Conservation (phyloP, 92 coral and sea anemone genomes). For the Blastomussa wellsi region DNA sequence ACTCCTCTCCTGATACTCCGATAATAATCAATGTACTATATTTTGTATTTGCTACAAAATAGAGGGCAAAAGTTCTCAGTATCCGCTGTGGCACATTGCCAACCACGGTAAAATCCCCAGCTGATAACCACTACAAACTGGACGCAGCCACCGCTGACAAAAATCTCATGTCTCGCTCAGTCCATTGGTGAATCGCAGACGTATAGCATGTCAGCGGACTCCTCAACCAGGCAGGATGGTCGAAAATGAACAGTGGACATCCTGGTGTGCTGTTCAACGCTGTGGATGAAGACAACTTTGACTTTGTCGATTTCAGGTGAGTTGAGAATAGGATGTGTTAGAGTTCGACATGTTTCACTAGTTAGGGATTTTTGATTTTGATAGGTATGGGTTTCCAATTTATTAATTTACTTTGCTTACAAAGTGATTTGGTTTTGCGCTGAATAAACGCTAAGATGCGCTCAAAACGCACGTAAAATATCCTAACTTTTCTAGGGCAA, state of each 20-base stretch:
- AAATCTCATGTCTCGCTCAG: conserved; percentile 14
- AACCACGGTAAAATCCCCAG: conserved; percentile 4
- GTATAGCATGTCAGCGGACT: conserved; percentile 43
- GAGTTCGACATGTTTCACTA: too few relatives aligned
- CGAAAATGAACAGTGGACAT: conserved; percentile 52
- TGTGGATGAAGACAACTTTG: conserved; percentile 55
- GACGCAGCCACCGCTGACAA: background rate
- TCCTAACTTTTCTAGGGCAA: background rate
- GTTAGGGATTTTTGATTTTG: too few relatives aligned
- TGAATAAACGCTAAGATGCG: too few relatives aligned
- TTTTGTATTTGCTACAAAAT: background rate
- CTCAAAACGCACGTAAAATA: too few relatives aligned
- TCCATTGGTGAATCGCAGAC: background rate
- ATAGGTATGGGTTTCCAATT: too few relatives aligned
- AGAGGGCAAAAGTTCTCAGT: background rate
- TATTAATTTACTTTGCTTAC: too few relatives aligned
- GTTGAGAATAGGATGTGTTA: background rate
- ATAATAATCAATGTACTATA: too few relatives aligned
- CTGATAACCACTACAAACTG: conserved; percentile 30
- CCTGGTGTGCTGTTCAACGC: conserved; percentile 61
- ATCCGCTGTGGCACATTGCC: conserved; percentile 15
- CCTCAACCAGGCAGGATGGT: conserved; percentile 46
- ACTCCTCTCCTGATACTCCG: too few relatives aligned
- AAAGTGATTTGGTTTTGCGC: too few relatives aligned
- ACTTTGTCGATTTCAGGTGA: conserved; percentile 74